Percentiles rank a stretch among this genome's conserved stretches.
Evolutionary conservation across 2,797 vertebrate genomes (phyloP).

Genomic region (Chanos chanos): DNA sequence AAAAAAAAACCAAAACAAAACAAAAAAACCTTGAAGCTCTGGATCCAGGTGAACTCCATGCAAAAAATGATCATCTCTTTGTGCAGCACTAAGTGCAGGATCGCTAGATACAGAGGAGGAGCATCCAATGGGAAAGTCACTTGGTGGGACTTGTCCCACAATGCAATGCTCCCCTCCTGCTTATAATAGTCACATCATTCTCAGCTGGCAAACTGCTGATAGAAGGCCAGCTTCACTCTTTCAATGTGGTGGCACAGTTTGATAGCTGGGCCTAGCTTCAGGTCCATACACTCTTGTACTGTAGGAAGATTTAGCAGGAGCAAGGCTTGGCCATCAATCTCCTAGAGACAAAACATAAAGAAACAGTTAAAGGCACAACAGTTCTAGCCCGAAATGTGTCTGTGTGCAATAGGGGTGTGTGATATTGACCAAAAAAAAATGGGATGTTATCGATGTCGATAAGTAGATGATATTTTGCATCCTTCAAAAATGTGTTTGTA

Average conservation of each 20-base stretch:
- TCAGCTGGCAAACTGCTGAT: constrained; percentile 95
- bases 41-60: too few species aligned
- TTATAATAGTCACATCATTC: constrained; percentile 7
- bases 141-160: neutral
- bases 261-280: constrained; percentile 95
- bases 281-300: constrained; percentile 98
- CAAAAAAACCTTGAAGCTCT: neutral
- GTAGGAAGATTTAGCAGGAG: constrained; percentile 95
- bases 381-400: neutral
- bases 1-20: neutral
- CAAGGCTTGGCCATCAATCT: constrained; percentile 96
- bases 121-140: constrained; percentile 11
- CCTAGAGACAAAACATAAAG: constrained; percentile 64
- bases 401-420: neutral
- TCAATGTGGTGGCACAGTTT: constrained; percentile 98
- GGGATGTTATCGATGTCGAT: too few species aligned
- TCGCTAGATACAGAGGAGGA: constrained; percentile 14
- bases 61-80: too few species aligned
- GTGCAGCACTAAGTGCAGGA: constrained; percentile 21
- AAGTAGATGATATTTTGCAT: too few species aligned
- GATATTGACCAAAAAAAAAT: too few species aligned
- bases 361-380: neutral
- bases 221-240: constrained; percentile 97
- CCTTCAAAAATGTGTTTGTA: too few species aligned
- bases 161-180: neutral